Base-by-base conservation (phyloP, 2,797 vertebrate species). In the Silurus lanzhouensis region DNA sequence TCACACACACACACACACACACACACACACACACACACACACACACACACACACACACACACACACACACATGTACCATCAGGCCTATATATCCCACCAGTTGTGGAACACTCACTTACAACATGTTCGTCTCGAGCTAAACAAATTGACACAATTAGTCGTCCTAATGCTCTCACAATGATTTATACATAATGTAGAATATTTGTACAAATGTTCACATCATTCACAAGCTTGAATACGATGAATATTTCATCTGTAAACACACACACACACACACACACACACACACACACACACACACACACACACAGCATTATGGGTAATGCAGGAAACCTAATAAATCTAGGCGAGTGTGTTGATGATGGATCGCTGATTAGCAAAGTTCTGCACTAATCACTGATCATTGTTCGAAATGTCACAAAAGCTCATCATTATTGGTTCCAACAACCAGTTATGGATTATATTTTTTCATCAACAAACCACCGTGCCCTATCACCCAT, bases 241-340 rank as follows among this genome's bases (percentile, higher is more conserved):
- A 77, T 77, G 17, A 60, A 77, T 52, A 25, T 77, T 76, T 25
- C 8, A 57, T 27, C 57, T 31, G 72, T 15, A 75, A 55, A 76
- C 75, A 38, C 25, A 8, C 55, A 31, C 75, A 58, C 75, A 0
- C 17, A 31, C 75, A 0, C 17, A 31, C 31, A 31, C 31, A 31
- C 31, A 31, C 31, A 31, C 31, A 31, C 31, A 31, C 31, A 31
- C 31, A 31, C 31, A 38, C 31, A 38, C 31, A 38, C 31, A 38
- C 38, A 38, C 1, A 2, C 48, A 72, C 13, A 48, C 10, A n/a
- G 20, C 10, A 72, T 48, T 48, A 44, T 72, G 70, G 20, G 64
- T 17, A 31, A 67, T 17, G 14, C 17, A 19, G 14, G 6, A 68
- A 68, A 70, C 38, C 5, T 20, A 72, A 72, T 72, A 1, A 48